A percentile compares a stretch with the other conserved stretches of the same genome.
Conservation (phyloP, 64 coral and sea anemone species). For the Acropora tenuis region DNA sequence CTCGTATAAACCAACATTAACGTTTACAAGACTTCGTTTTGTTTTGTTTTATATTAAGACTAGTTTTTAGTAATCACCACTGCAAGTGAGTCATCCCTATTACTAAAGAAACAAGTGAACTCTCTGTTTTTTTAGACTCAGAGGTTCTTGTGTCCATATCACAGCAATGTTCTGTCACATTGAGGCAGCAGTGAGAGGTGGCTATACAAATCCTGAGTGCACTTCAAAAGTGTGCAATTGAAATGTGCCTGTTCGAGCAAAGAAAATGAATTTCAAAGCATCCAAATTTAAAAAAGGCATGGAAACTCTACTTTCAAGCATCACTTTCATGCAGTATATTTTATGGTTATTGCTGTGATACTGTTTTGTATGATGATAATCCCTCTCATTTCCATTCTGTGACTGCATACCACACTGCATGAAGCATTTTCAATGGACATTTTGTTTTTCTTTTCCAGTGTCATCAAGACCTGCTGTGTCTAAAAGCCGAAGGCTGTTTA, state of each 20-base stretch:
- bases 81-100: not conserved
- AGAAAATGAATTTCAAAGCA: slow-evolving; percentile 59
- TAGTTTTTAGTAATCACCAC: not conserved
- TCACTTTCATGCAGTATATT: slow-evolving; percentile 2
- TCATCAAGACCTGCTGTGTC: not conserved
- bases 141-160: slow-evolving; percentile 70
- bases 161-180: slow-evolving; percentile 64
- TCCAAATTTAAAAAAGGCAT: slow-evolving; percentile 65
- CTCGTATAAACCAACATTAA: too few relatives aligned
- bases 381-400: too few relatives aligned
- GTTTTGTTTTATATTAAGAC: not conserved
- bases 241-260: slow-evolving; percentile 53
- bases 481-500: not conserved
- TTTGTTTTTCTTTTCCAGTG: slow-evolving; percentile 3
- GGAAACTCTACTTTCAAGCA: not conserved
- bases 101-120: not conserved
- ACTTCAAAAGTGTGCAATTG: slow-evolving; percentile 58
- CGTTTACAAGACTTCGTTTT: not conserved
- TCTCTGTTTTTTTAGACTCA: slow-evolving; percentile 21
- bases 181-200: slow-evolving; percentile 42
- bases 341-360: too few relatives aligned
- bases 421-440: not conserved
- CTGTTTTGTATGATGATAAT: too few relatives aligned
- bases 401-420: too few relatives aligned
- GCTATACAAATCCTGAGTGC: slow-evolving; percentile 47